Evolutionary conservation across 2,888 invertebrate genomes (phyloP).

Genomic region (Gastrophysa polygoni): DNA sequence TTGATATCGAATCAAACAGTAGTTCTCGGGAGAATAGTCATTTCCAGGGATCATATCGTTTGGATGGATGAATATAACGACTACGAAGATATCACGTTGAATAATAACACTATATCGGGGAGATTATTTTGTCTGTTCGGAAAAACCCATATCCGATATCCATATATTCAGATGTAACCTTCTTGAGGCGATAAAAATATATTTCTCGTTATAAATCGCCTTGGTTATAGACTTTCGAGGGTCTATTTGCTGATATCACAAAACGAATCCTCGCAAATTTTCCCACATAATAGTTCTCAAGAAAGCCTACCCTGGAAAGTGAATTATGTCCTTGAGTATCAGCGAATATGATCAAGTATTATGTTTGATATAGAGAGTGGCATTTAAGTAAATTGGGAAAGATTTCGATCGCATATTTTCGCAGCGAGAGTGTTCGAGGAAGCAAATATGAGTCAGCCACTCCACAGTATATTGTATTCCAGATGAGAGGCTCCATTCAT

Average conservation of each 20-base stretch:
- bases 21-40: too few species aligned
- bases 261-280: conserved; percentile 23
- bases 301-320: conserved; percentile 3
- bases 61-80: too few species aligned
- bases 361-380: too few species aligned
- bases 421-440: too few species aligned
- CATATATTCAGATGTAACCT: neutral
- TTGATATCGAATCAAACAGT: too few species aligned
- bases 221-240: conserved; percentile 6
- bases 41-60: too few species aligned
- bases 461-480: too few species aligned
- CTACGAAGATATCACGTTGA: neutral
- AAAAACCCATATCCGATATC: neutral
- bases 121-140: neutral
- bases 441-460: too few species aligned
- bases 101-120: neutral
- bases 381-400: too few species aligned
- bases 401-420: too few species aligned
- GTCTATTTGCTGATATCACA: conserved; percentile 26
- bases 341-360: too few species aligned
- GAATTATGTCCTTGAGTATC: conserved; percentile 18
- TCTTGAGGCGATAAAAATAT: conserved; percentile 7
- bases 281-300: neutral
- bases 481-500: too few species aligned
- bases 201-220: neutral